A percentile compares a stretch with the other conserved stretches of the same genome.
These are phyloP conservation scores for Muraenolepis orangiensis DNA, from an alignment of 2,797 vertebrate genomes.

Conservation along the genomic window DNA sequence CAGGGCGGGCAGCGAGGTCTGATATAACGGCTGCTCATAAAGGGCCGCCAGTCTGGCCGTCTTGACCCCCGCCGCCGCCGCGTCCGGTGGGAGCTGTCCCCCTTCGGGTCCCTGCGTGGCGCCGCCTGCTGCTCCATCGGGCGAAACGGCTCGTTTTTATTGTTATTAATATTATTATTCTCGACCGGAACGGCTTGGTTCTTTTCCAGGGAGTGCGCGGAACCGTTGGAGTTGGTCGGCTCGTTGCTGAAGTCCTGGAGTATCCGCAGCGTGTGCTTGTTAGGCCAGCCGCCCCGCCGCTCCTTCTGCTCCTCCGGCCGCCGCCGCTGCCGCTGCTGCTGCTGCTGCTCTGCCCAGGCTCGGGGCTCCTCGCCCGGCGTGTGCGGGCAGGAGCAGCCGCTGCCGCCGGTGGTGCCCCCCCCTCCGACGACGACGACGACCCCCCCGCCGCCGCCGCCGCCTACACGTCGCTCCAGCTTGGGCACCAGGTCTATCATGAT, in stretches of 20 bases:
- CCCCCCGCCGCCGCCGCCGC: slow-evolving; percentile 34
- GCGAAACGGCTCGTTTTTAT: slow-evolving; percentile 57
- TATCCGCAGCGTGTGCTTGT: slow-evolving; percentile 92
- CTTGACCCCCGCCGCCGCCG: slow-evolving; percentile 15
- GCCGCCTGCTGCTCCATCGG: slow-evolving; percentile 54
- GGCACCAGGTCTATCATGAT: slow-evolving; percentile 93
- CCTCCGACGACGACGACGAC: no score
- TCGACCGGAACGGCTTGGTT: slow-evolving; percentile 46
- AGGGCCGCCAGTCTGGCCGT: slow-evolving; percentile 74
- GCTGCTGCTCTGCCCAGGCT: slow-evolving; percentile 71
- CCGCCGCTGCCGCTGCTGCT: no score
- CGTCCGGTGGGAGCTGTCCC: slow-evolving; percentile 63
- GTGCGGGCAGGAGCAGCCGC: slow-evolving; percentile 86
- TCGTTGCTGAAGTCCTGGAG: slow-evolving; percentile 95
- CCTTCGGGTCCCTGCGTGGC: slow-evolving; percentile 61
- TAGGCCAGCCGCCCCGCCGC: slow-evolving; percentile 76
- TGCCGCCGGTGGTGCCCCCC: no score
- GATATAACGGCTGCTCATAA: slow-evolving; percentile 86
- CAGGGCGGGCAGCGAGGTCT: slow-evolving; percentile 71
- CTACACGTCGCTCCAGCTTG: slow-evolving; percentile 80
- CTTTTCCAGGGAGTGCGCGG: slow-evolving; percentile 83
- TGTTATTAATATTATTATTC: slow-evolving; percentile 38
- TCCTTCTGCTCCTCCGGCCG: slow-evolving; percentile 26
- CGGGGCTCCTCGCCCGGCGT: slow-evolving; percentile 74
- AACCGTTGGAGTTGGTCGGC: slow-evolving; percentile 86